Base-by-base conservation (phyloP, 2,797 vertebrate species). In the Sorex maritimensis region DNA sequence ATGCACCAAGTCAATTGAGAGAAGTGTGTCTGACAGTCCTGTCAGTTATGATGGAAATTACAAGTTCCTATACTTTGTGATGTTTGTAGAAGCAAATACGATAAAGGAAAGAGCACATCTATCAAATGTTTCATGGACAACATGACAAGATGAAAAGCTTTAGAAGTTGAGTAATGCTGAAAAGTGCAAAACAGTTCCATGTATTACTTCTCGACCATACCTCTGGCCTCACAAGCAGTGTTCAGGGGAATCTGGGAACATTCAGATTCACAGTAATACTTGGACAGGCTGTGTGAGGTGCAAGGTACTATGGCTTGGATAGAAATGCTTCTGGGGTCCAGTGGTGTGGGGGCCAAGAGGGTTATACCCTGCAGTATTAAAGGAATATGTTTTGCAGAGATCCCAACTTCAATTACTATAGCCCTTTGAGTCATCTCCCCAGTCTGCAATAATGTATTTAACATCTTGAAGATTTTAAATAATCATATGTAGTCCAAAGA, bases 11-110 rank as follows among this genome's bases (percentile, higher is more conserved):
- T 89, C 88, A 93, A 73, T 1, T 79, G 69, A 95, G 69, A 93
- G 67, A 92, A 94, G 34, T 83, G 17, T 73, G 44, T 38, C 52
- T 78, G 12, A 7, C 63, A 61, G 24, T 67, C 38, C 21, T 90
- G 80, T 94, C 69, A 95, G 44, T 81, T 92, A 84, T 65, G 81
- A 90, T 86, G 77, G 86, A 87, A 91, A 92, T 91, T 88, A 80
- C 8, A 83, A 90, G 85, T 83, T 26, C 55, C 87, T 74, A 68
- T 19, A 81, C 49, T 88, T 24, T 72, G 38, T 85, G 63, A 80
- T 92, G 67, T 93, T 92, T 96, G 44, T 81, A 46, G n/a, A 86
- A 88, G 30, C 82, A 96, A 95, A 72, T 72, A 46, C 11, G 68
- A 88, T 90, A 79, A 81, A 72, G 13, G 41, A 94, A 93, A 95